These are phyloP conservation scores for Takifugu ocellatus DNA, from an alignment of 2,797 vertebrate species.

Conservation along the genomic window DNA sequence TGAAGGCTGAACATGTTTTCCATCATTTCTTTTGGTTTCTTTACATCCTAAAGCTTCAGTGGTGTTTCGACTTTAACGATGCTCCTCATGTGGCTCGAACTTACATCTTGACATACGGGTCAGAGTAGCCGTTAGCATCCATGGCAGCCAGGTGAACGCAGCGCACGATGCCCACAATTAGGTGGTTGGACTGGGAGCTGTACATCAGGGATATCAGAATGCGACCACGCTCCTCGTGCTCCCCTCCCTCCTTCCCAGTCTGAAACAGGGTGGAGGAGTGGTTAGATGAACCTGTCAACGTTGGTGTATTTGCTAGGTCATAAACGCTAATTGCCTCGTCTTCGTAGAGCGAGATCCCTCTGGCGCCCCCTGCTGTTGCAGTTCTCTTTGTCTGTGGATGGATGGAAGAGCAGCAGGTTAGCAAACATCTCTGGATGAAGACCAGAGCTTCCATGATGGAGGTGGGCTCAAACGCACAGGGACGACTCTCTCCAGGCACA, in stretches of 20 bases:
- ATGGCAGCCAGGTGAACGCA: constrained; percentile 95
- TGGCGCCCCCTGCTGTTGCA: constrained; percentile 81
- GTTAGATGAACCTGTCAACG: constrained; percentile 28
- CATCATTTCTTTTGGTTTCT: too few species aligned
- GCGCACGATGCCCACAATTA: constrained; percentile 89
- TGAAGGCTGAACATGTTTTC: too few species aligned
- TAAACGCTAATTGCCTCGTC: constrained; percentile 83
- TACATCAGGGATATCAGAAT: constrained; percentile 95
- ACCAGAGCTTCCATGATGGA: constrained; percentile 11
- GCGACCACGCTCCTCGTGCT: constrained; percentile 89
- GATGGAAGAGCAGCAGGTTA: constrained; percentile 31
- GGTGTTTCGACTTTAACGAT: too few species aligned
- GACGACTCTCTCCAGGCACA: constrained; percentile 91
- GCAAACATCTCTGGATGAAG: constrained; percentile 20
- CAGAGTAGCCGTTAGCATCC: constrained; percentile 97
- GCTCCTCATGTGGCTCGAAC: constrained; percentile 8
- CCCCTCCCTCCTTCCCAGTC: constrained; percentile 80
- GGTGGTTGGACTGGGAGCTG: constrained; percentile 86
- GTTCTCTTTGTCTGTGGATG: constrained; percentile 84
- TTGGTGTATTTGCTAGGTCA: constrained; percentile 32
- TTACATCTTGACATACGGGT: constrained; percentile 97
- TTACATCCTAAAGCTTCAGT: too few species aligned
- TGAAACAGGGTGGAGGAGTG: constrained; percentile 33
- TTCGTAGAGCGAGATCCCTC: constrained; percentile 93
- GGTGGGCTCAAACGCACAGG: constrained; percentile 75